A percentile compares a stretch with the other conserved stretches of the same genome.
Evolutionary conservation across 2,888 invertebrate genomes (phyloP).

Genomic region (Leptura quadrifasciata): DNA sequence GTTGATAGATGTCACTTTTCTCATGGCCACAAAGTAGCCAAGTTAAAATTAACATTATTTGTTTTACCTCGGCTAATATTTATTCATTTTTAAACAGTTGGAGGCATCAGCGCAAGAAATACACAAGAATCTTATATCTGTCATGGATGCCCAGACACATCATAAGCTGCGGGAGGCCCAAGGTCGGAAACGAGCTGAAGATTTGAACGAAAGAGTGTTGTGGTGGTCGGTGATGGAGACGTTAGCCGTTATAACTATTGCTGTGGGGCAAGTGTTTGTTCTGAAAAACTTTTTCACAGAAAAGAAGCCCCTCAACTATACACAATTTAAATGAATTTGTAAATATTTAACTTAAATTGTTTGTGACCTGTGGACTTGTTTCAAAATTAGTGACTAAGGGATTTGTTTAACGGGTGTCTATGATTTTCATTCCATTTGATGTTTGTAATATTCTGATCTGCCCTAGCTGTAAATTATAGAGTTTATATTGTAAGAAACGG

Average conservation of each 20-base stretch:
- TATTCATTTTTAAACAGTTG: constrained; percentile 80
- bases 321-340: constrained; percentile 64
- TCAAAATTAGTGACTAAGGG: constrained; percentile 17
- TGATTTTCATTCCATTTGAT: constrained; percentile 35
- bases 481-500: constrained; percentile 29
- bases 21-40: too few relatives aligned
- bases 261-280: constrained; percentile 93
- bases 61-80: too few relatives aligned
- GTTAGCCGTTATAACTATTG: constrained; percentile 87
- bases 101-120: constrained; percentile 93
- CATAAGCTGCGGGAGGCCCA: constrained; percentile 96
- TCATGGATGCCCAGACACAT: constrained; percentile 97
- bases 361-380: constrained; percentile 31
- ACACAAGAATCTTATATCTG: constrained; percentile 90
- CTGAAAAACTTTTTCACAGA: constrained; percentile 94
- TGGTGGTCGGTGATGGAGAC: constrained; percentile 96
- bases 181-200: constrained; percentile 96
- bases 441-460: constrained; percentile 18
- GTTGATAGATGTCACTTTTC: neutral
- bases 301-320: constrained; percentile 73
- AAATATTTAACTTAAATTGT: constrained; percentile 27
- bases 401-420: constrained; percentile 24
- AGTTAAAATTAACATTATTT: too few relatives aligned
- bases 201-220: constrained; percentile 94
- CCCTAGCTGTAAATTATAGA: constrained; percentile 27